Conservation (phyloP, 2,888 invertebrate genomes). For the Diarsia brunnea region DNA sequence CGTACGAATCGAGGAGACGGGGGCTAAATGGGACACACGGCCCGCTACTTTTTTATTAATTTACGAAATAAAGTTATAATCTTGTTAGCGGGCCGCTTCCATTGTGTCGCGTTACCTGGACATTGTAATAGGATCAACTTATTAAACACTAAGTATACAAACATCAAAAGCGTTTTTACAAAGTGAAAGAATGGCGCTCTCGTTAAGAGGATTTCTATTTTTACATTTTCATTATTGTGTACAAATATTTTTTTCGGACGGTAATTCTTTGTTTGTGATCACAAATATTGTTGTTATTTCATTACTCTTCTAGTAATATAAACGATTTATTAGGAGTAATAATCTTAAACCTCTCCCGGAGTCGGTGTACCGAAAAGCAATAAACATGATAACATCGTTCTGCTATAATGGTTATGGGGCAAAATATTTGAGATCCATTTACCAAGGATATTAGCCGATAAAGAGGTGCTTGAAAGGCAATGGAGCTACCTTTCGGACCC, state of each 20-base stretch:
- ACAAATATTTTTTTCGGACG: slow-evolving; percentile 43
- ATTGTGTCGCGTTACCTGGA: slow-evolving; percentile 88
- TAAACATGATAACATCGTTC: slow-evolving; percentile 86
- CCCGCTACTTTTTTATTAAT: slow-evolving; percentile 87
- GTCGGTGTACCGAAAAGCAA: slow-evolving; percentile 75
- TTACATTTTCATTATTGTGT: slow-evolving; percentile 61
- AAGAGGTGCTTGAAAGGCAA: slow-evolving; percentile 90
- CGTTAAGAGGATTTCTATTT: slow-evolving; percentile 86
- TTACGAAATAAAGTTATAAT: slow-evolving; percentile 90
- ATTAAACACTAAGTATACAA: slow-evolving; percentile 90
- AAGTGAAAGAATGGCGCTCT: slow-evolving; percentile 83
- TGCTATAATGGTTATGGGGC: slow-evolving; percentile 82
- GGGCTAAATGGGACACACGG: slow-evolving; percentile 79
- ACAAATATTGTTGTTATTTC: slow-evolving; percentile 49
- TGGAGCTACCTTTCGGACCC: slow-evolving; percentile 87
- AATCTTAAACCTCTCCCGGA: slow-evolving; percentile 65
- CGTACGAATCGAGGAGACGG: slow-evolving; percentile 63
- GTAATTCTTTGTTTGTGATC: slow-evolving; percentile 55
- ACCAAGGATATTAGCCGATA: slow-evolving; percentile 89
- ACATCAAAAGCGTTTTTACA: slow-evolving; percentile 88
- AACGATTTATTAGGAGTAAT: slow-evolving; percentile 64
- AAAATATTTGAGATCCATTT: slow-evolving; percentile 89
- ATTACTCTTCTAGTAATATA: slow-evolving; percentile 59
- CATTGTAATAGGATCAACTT: slow-evolving; percentile 91
- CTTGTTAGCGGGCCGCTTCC: slow-evolving; percentile 88